These are phyloP conservation scores for Verasper variegatus DNA, from an alignment of 2,113 vertebrate genomes.

Conservation along the genomic window DNA sequence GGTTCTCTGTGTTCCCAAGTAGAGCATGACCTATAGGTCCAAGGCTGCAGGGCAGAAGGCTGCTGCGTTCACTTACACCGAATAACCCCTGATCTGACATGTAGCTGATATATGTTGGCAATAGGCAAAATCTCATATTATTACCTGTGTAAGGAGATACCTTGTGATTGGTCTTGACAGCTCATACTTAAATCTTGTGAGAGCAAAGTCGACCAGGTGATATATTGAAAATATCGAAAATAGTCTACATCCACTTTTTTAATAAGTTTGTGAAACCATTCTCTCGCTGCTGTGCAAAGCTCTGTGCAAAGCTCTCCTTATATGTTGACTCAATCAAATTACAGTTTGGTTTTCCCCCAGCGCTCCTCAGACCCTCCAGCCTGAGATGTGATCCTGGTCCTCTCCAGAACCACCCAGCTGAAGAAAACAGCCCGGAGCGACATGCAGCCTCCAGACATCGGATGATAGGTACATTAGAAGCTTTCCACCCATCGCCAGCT, in stretches of 20 bases:
- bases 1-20: slow-evolving; percentile 67
- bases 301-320: slow-evolving; percentile 23
- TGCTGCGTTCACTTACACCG: slow-evolving; percentile 47
- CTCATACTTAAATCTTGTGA: slow-evolving; percentile 9
- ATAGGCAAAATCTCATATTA: slow-evolving; percentile 26
- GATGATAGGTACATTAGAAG: slow-evolving; percentile 27
- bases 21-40: slow-evolving; percentile 66
- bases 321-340: slow-evolving; percentile 74
- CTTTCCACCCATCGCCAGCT: slow-evolving; percentile 23
- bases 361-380: slow-evolving; percentile 50
- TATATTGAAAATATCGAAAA: slow-evolving; percentile 7
- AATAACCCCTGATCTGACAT: slow-evolving; percentile 49
- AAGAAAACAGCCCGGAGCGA: slow-evolving; percentile 61
- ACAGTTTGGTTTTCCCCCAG: slow-evolving; percentile 52
- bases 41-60: slow-evolving; percentile 52
- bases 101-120: slow-evolving; percentile 39
- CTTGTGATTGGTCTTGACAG: slow-evolving; percentile 20
- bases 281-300: neutral
- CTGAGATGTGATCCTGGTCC: slow-evolving; percentile 63
- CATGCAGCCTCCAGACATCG: slow-evolving; percentile 16
- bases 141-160: slow-evolving; percentile 43
- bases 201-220: neutral
- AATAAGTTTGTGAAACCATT: neutral
- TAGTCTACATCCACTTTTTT: slow-evolving; percentile 5
- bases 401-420: slow-evolving; percentile 54